Conservation (phyloP, 2,797 vertebrate genomes). For the Tarsius wallacei region DNA sequence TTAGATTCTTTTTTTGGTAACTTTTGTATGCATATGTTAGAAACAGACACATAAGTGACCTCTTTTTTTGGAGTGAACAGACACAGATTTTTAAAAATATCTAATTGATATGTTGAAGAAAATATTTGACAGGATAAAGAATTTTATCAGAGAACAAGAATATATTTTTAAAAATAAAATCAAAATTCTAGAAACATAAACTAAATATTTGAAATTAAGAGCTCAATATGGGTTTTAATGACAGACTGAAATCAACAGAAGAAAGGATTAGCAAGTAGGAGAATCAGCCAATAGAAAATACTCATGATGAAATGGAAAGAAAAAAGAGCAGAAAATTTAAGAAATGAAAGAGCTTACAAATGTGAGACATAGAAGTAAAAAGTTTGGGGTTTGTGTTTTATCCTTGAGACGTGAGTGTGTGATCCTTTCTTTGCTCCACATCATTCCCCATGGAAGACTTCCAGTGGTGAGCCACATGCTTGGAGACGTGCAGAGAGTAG, state of each 20-base stretch:
- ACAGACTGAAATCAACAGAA: slow-evolving; percentile 19
- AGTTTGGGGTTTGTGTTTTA: not conserved
- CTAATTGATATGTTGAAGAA: slow-evolving; percentile 41
- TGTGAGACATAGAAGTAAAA: not conserved
- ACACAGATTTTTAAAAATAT: not conserved
- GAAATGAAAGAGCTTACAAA: not conserved
- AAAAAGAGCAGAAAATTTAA: not conserved
- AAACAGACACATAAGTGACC: not conserved
- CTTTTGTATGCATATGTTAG: not conserved
- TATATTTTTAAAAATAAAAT: slow-evolving; percentile 36
- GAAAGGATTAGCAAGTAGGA: not conserved
- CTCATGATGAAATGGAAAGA: not conserved
- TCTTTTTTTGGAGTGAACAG: not conserved
- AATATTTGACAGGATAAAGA: slow-evolving; percentile 20
- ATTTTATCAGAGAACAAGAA: slow-evolving; percentile 27
- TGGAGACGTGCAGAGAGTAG: not conserved
- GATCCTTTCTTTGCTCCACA: not conserved
- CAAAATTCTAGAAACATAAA: slow-evolving; percentile 23
- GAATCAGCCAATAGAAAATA: not conserved
- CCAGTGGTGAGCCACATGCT: not conserved
- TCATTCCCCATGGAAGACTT: not conserved
- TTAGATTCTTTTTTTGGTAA: not conserved
- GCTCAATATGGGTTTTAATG: not conserved
- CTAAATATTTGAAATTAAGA: slow-evolving; percentile 20
- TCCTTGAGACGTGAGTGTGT: not conserved